Evolutionary conservation across 2,113 vertebrate species (phyloP).

Genomic region (Agelaius tricolor): DNA sequence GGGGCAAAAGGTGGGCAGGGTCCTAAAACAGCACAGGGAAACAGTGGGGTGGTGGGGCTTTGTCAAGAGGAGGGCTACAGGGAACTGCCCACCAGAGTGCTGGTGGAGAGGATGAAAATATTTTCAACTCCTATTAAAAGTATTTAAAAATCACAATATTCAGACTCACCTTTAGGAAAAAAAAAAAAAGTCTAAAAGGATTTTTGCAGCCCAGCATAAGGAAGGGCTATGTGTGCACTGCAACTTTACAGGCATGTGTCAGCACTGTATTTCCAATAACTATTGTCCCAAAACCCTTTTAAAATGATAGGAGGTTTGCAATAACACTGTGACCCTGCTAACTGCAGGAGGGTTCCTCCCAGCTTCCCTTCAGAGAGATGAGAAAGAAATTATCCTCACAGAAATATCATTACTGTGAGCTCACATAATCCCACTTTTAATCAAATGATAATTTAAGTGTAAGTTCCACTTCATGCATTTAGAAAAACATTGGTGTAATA

Average conservation of each 20-base stretch:
- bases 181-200: not conserved
- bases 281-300: not conserved
- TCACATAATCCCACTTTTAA: conserved; percentile 3
- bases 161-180: not conserved
- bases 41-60: not conserved
- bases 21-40: not conserved
- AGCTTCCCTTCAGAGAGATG: not conserved
- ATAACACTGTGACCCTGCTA: not conserved
- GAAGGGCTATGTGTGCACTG: not conserved
- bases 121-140: not conserved
- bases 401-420: not conserved
- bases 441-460: not conserved
- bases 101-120: not conserved
- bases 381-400: not conserved
- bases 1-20: not conserved
- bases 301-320: not conserved
- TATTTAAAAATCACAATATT: not conserved
- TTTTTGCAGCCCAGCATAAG: not conserved
- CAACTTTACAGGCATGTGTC: not conserved
- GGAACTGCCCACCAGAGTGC: not conserved
- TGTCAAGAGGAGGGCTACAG: not conserved
- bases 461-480: not conserved
- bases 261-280: not conserved
- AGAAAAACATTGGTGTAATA: not conserved
- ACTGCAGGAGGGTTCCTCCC: not conserved